These are phyloP conservation scores for Ligdia adustata DNA, from an alignment of 2,888 invertebrate species.

Conservation along the genomic window DNA sequence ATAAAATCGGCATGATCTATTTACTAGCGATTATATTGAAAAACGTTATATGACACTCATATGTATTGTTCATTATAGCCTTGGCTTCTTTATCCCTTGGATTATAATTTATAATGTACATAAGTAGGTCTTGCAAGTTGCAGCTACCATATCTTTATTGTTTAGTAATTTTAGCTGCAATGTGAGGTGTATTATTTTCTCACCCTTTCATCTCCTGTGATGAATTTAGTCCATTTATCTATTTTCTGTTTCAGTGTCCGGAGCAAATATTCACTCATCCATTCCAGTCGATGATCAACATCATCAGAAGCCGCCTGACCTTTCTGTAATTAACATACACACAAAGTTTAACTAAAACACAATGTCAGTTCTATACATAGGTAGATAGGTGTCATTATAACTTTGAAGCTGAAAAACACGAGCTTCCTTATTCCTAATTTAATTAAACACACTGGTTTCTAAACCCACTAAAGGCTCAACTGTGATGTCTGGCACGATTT, in stretches of 20 bases:
- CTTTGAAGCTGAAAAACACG: neutral
- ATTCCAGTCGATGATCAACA: constrained; percentile 90
- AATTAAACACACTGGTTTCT: too few species aligned
- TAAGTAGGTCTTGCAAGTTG: neutral
- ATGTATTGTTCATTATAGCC: too few species aligned
- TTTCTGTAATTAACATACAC: constrained; percentile 50
- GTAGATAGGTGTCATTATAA: neutral
- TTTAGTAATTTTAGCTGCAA: neutral
- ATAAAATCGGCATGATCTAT: too few species aligned
- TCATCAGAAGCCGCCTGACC: too few species aligned
- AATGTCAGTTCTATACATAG: constrained; percentile 4
- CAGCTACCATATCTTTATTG: neutral
- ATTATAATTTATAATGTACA: too few species aligned
- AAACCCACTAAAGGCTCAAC: too few species aligned
- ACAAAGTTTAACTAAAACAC: neutral
- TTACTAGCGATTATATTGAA: too few species aligned
- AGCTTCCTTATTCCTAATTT: too few species aligned
- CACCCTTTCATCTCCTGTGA: constrained; percentile 89
- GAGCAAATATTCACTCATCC: constrained; percentile 89
- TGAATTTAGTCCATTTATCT: constrained; percentile 95
- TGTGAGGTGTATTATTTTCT: constrained; percentile 24
- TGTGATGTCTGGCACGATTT: too few species aligned
- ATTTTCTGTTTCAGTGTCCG: constrained; percentile 91
- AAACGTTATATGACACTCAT: too few species aligned
- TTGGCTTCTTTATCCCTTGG: too few species aligned